A percentile compares a stretch with the other conserved stretches of the same genome.
Evolutionary conservation across 2,888 invertebrate species (phyloP).

Genomic region (Priocnemis perturbator): DNA sequence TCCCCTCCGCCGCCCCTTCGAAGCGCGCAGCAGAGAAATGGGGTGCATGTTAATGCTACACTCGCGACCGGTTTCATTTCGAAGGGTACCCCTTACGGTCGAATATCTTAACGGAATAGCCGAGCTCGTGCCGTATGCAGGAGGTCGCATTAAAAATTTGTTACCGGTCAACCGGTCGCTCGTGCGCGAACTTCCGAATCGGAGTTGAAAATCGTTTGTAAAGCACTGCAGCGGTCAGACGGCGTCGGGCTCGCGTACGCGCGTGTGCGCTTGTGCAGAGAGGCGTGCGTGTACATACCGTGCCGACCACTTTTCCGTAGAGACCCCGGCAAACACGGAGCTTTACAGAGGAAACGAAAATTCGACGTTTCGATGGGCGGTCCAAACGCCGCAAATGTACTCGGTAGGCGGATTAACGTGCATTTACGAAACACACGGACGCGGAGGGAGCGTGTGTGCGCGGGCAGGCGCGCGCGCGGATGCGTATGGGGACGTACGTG

Average conservation of each 20-base stretch:
- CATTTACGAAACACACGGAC: constrained; percentile 63
- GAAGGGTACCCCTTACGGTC: constrained; percentile 10
- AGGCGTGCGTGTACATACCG: constrained; percentile 8
- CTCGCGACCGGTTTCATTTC: constrained; percentile 39
- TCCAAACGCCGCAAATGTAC: constrained; percentile 61
- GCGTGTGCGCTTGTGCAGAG: no score
- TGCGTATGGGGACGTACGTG: background rate
- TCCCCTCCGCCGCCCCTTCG: background rate
- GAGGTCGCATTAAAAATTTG: no score
- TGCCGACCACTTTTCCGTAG: constrained; percentile 43
- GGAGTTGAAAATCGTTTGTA: no score
- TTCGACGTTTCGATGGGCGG: constrained; percentile 59
- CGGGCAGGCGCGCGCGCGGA: constrained; percentile 16
- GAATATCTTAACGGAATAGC: constrained; percentile 1
- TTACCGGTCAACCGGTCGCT: no score
- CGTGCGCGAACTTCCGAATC: no score
- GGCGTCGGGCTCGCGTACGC: constrained; percentile 1
- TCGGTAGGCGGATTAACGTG: constrained; percentile 65
- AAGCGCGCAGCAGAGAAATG: constrained; percentile 15
- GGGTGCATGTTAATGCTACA: constrained; percentile 56
- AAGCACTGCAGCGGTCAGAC: no score
- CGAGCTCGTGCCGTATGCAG: no score
- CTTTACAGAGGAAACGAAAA: constrained; percentile 57
- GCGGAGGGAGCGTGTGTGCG: constrained; percentile 37
- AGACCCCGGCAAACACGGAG: constrained; percentile 48